phyloP scores from a whole-genome alignment of 2,888 invertebrate genomes.

The Eubasilissa splendida region DNA sequence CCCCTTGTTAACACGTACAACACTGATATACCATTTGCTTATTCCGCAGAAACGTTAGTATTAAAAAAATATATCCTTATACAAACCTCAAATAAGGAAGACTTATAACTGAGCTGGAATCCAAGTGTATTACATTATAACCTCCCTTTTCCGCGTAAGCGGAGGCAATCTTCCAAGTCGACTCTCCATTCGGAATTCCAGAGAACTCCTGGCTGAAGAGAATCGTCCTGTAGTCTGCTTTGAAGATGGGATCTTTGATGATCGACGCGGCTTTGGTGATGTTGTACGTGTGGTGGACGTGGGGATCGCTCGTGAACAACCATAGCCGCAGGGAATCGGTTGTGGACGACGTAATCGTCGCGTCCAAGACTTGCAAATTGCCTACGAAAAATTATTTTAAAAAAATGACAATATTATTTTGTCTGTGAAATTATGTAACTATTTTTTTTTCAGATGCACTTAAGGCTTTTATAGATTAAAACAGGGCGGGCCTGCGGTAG shows the following conservation, averaged over 20 bases:
- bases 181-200: constrained; percentile 24
- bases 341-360: constrained; percentile 31
- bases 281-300: constrained; percentile 43
- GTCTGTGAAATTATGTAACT: too few relatives aligned
- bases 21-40: too few relatives aligned
- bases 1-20: too few relatives aligned
- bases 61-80: too few relatives aligned
- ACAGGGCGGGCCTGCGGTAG: too few relatives aligned
- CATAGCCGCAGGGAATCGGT: constrained; percentile 39
- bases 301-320: constrained; percentile 15
- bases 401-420: background rate
- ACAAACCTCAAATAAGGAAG: constrained; percentile 47
- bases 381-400: constrained; percentile 22
- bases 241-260: constrained; percentile 38
- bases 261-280: constrained; percentile 43
- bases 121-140: constrained; percentile 50
- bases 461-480: too few relatives aligned
- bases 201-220: constrained; percentile 47
- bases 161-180: constrained; percentile 15
- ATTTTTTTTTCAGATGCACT: too few relatives aligned
- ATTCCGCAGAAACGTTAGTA: too few relatives aligned
- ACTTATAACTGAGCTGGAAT: constrained; percentile 29
- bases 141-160: constrained; percentile 45
- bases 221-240: constrained; percentile 48
- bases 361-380: constrained; percentile 39